Evolutionary conservation across 2,888 invertebrate species (phyloP), one percentile per base, ranked within the genome.

Genomic region (Dasysyrphus tricinctus): DNA sequence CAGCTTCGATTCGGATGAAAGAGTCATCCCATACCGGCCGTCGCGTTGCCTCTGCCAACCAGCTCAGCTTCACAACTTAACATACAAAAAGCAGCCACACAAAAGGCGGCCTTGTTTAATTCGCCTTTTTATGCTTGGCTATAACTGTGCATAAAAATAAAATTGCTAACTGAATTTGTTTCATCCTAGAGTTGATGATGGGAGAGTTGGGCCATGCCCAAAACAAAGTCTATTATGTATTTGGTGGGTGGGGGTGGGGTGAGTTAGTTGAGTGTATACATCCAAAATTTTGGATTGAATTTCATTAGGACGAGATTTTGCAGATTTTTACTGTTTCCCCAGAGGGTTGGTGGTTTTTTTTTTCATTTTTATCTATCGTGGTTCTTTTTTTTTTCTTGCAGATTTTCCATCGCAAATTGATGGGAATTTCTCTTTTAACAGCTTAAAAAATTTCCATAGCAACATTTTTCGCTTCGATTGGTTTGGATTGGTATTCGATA

Each of bases 281-380:
- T 32, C 29, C 32, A 63, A 49, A 65, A 73, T 72, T 77, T 77
- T 59, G 72, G 72, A 81, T 61, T 86, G 75, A 82, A 86, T 82
- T 82, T 86, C 78, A 86, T 82, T 86, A 70, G 74, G 77, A 79
- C 72, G 74, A 79, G 82, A 72, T 82, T 86, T 86, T 78, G 14
- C 74, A 70, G 76, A 80, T 77, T 85, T 78, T 74, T 72, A 14
- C 39, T 42, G 39, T 49, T 44, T 70, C 78, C 72, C 56, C 32
- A 39, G 61, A 56, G 61, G 78, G 76, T 54, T 51, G 51, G 19
- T 63, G 49, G 12, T 5, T n/a, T 32, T 51, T 51, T n/a, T 73
- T 39, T 54, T 24, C 3, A 24, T 24, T 24, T 54, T 37, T 75
- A 51, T 54, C 51, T 54, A 34, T 63, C 37, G 14, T 19, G 12